phyloP scores from a whole-genome alignment of 2,797 vertebrate genomes.

The Gouania willdenowi region DNA sequence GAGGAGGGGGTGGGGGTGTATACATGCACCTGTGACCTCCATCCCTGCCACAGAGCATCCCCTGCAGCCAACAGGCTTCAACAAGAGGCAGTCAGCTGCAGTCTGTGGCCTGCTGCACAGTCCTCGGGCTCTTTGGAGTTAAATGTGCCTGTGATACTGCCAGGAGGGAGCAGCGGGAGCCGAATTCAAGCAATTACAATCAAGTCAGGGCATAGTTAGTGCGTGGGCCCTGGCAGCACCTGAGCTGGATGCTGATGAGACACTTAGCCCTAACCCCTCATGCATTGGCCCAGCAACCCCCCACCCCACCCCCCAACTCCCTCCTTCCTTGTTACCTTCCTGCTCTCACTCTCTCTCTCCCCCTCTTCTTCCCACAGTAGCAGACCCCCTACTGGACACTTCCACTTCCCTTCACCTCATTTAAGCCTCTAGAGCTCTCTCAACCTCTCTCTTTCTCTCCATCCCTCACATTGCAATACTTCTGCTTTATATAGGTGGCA shows the following conservation, averaged over 20 bases:
- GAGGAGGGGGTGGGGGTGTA: neutral
- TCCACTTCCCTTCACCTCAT: conserved; percentile 69
- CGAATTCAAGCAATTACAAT: conserved; percentile 99
- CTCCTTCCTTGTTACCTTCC: no score
- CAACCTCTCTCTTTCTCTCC: conserved; percentile 45
- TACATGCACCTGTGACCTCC: conserved; percentile 61
- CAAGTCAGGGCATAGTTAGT: conserved; percentile 99
- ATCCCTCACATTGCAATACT: conserved; percentile 67
- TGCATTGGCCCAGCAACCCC: conserved; percentile 89
- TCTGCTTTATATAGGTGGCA: conserved; percentile 58
- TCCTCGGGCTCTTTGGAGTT: conserved; percentile 88
- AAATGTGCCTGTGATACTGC: conserved; percentile 99
- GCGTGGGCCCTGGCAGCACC: conserved; percentile 91
- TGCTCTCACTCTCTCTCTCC: neutral
- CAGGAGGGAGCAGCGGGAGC: conserved; percentile 98
- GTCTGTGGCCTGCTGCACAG: conserved; percentile 58
- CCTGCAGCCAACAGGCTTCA: conserved; percentile 55
- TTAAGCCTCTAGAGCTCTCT: conserved; percentile 55
- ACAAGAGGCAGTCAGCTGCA: conserved; percentile 66
- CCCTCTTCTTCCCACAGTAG: conserved; percentile 60
- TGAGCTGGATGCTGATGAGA: conserved; percentile 99
- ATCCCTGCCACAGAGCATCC: conserved; percentile 51
- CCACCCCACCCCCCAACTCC: conserved; percentile 1
- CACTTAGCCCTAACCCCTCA: conserved; percentile 95
- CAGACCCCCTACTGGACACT: conserved; percentile 75